Base-by-base conservation (phyloP, 2,113 vertebrate genomes). In the Podilymbus podiceps region DNA sequence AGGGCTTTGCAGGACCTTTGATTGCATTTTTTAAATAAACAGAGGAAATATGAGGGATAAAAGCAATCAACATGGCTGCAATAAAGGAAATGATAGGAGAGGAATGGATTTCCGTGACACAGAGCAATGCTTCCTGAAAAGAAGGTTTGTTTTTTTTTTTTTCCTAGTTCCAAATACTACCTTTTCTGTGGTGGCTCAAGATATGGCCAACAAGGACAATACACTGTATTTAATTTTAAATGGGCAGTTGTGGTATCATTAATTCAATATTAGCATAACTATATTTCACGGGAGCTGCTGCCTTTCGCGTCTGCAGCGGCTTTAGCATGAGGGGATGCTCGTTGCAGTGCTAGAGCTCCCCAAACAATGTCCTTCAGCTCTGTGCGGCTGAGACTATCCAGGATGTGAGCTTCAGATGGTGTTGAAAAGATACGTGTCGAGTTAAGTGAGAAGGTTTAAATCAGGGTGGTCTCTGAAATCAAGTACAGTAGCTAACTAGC, bases 381-480 rank as follows among this genome's bases (percentile, higher is more conserved):
- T 8, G 95, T 97, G 97, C 58, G n/a, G 69, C 86, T 98, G 98
- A 98, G 79, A 50, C 97, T 98, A 25, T 77, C 40, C 97, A 98
- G 98, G 87, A 55, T 28, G 62, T 22, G n/a, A 86, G 69, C 85
- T 50, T 25, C 67, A 8, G 62, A 4, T 49, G 85, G 97, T 98
- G 98, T 97, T 98, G 98, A 98, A 98, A 98, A 97, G 96, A 28
- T 80, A 77, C 3, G 33, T 97, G 95, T 97, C 14, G 53, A 96
- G 97, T 95, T 95, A 94, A 97, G 97, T 94, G 90, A 91, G 94
- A 71, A 89, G 89, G 77, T 87, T 89, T 90, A 58, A 93, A 88
- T 33, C 92, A 85, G 90, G 94, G 95, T 85, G 93, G 93, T 86
- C 97, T 97, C 95, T 95, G 90, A 56, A 73, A 21, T 86, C 75